These are phyloP conservation scores for Cerceris rybyensis DNA, from an alignment of 2,888 invertebrate genomes.

Conservation along the genomic window DNA sequence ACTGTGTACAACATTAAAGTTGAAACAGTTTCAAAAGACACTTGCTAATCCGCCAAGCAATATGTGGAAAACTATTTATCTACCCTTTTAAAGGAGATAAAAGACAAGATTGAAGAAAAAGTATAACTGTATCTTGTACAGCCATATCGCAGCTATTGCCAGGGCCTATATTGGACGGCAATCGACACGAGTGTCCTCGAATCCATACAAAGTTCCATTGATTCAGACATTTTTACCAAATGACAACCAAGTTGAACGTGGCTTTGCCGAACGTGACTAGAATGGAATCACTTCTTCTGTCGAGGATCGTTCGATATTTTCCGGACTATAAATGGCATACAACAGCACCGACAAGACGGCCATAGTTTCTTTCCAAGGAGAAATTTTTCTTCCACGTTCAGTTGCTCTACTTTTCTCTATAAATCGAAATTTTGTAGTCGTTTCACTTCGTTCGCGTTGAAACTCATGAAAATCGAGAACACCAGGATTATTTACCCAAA, in stretches of 20 bases:
- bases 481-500: too few relatives aligned
- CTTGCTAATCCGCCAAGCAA: too few relatives aligned
- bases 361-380: not conserved
- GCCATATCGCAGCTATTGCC: constrained; percentile 22
- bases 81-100: not conserved
- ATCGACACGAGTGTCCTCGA: constrained; percentile 22
- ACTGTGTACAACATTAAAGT: too few relatives aligned
- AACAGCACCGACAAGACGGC: constrained; percentile 36
- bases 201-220: constrained; percentile 49
- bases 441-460: too few relatives aligned
- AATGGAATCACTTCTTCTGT: constrained; percentile 39
- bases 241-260: constrained; percentile 55
- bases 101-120: constrained; percentile 24
- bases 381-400: not conserved
- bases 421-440: too few relatives aligned
- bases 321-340: constrained; percentile 37
- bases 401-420: not conserved
- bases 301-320: constrained; percentile 41
- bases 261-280: constrained; percentile 61
- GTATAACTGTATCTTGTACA: constrained; percentile 2
- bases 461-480: too few relatives aligned
- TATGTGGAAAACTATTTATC: too few relatives aligned
- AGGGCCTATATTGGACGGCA: constrained; percentile 14
- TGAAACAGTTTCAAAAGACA: too few relatives aligned
- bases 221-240: constrained; percentile 62